These are phyloP conservation scores for Coremacera marginata DNA, from an alignment of 2,888 invertebrate species.

Conservation along the genomic window DNA sequence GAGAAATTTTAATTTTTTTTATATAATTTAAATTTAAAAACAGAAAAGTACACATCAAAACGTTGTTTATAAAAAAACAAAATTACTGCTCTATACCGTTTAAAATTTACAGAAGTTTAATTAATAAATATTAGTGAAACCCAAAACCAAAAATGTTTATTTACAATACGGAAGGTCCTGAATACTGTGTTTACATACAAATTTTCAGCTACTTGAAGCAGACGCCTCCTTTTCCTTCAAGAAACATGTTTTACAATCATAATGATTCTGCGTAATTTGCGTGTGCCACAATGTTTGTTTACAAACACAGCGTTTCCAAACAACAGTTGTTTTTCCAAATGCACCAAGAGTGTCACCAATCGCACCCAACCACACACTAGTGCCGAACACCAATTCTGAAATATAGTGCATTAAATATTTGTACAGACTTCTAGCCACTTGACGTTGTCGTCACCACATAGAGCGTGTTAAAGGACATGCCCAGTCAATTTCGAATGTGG, in stretches of 20 bases:
- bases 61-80: not conserved
- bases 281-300: constrained; percentile 38
- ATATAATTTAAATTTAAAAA: not conserved
- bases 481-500: not conserved
- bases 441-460: constrained; percentile 48
- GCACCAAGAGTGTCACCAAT: constrained; percentile 21
- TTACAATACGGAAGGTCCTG: constrained; percentile 37
- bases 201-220: constrained; percentile 13
- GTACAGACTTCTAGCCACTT: constrained; percentile 40
- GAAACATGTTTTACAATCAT: not conserved
- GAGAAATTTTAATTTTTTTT: not conserved
- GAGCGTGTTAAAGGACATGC: constrained; percentile 36
- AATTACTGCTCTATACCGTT: not conserved
- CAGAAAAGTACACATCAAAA: not conserved
- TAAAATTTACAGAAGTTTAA: not conserved
- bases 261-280: constrained; percentile 16
- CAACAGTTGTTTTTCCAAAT: not conserved
- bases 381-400: not conserved
- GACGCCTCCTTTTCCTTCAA: not conserved
- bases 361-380: not conserved
- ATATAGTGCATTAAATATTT: not conserved
- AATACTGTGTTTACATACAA: constrained; percentile 14
- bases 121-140: not conserved
- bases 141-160: constrained; percentile 19
- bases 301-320: constrained; percentile 19